Evolutionary conservation across 2,888 invertebrate genomes (phyloP).

Genomic region (Steinernema scapterisci): DNA sequence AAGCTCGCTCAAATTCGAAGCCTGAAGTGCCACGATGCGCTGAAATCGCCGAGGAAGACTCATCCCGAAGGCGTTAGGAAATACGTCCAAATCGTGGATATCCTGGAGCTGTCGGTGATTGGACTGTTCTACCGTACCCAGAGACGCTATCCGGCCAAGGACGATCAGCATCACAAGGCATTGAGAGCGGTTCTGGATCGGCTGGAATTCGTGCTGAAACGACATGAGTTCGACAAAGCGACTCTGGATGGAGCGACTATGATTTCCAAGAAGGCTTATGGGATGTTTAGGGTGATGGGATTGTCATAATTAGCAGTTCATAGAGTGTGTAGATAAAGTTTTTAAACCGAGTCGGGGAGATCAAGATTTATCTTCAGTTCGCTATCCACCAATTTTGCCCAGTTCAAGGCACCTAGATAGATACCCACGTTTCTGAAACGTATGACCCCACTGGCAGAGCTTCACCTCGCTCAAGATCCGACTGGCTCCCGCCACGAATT

Average conservation of each 20-base stretch:
- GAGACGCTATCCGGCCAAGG: neutral
- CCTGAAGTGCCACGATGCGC: neutral
- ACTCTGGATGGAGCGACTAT: neutral
- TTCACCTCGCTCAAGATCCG: no score
- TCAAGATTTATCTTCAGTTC: no score
- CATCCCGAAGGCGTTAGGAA: neutral
- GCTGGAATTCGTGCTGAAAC: conserved; percentile 11
- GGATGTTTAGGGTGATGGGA: neutral
- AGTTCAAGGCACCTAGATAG: no score
- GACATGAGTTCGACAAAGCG: neutral
- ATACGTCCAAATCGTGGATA: neutral
- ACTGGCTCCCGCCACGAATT: no score
- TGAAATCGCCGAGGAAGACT: neutral
- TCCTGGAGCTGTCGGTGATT: neutral
- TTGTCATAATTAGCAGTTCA: no score
- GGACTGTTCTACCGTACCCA: conserved; percentile 21
- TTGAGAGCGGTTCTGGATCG: neutral
- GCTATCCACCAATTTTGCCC: no score
- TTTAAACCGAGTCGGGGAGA: no score
- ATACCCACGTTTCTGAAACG: no score
- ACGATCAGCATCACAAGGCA: neutral
- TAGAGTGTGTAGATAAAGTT: no score
- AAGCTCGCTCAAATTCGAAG: neutral
- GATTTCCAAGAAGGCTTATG: neutral
- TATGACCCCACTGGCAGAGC: no score